phyloP scores from a whole-genome alignment of 2,113 vertebrate species.

The Microtus montanus region DNA sequence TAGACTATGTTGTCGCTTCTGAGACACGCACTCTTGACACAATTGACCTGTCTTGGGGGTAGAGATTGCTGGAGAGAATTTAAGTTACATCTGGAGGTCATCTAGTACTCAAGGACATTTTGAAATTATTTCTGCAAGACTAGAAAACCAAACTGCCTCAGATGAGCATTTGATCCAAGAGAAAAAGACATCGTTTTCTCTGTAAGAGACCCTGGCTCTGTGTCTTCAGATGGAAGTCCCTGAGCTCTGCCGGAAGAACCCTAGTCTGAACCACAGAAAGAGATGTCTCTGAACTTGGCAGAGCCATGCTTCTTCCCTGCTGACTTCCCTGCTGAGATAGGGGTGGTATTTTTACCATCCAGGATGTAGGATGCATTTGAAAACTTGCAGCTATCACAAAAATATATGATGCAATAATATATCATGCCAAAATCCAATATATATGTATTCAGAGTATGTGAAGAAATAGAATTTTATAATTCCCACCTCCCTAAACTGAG shows the following conservation, averaged over 20 bases:
- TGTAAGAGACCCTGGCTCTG: background rate
- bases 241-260: background rate
- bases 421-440: background rate
- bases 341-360: background rate
- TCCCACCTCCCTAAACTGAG: background rate
- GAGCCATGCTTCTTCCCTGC: background rate
- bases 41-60: background rate
- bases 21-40: background rate
- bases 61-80: background rate
- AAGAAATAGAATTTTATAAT: background rate
- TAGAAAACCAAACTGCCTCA: background rate
- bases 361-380: background rate
- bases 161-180: background rate
- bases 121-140: background rate
- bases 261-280: background rate
- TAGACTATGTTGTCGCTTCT: background rate
- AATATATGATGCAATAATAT: background rate
- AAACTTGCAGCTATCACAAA: background rate
- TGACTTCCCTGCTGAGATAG: background rate
- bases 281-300: background rate
- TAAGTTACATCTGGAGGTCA: conserved; percentile 50
- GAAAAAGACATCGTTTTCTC: background rate
- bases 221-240: background rate
- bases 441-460: background rate
- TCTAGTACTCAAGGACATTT: background rate